phyloP scores from a whole-genome alignment of 2,113 vertebrate species.

The Ellobius talpinus region DNA sequence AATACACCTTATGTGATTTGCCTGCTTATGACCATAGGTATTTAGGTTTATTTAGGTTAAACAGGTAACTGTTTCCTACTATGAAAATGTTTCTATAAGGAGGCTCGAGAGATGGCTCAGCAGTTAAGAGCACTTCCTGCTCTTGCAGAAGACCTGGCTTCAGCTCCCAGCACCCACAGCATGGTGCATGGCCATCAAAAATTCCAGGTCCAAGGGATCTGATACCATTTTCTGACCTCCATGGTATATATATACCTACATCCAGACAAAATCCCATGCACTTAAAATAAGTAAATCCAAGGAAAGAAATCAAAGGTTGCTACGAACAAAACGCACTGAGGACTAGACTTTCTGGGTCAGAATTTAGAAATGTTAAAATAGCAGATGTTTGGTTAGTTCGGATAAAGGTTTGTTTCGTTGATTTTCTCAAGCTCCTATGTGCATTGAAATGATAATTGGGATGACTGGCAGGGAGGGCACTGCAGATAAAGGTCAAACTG shows the following conservation, averaged over 20 bases:
- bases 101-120: background rate
- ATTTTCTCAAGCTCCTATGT: too few relatives aligned
- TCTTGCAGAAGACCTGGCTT: background rate
- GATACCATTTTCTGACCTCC: background rate
- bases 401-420: too few relatives aligned
- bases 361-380: background rate
- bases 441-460: too few relatives aligned
- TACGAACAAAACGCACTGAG: background rate
- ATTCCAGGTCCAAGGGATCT: background rate
- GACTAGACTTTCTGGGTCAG: background rate
- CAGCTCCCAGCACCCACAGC: background rate
- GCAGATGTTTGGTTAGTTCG: too few relatives aligned
- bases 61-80: background rate
- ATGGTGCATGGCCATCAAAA: background rate
- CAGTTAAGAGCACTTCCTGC: background rate
- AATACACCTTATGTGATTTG: background rate
- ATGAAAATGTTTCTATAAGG: background rate
- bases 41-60: background rate
- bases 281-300: background rate
- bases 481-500: too few relatives aligned
- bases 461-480: too few relatives aligned
- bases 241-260: background rate
- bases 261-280: background rate
- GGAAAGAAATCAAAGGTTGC: background rate
- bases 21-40: background rate